Evolutionary conservation across 2,888 invertebrate genomes (phyloP).

Genomic region (Agrypnus murinus): DNA sequence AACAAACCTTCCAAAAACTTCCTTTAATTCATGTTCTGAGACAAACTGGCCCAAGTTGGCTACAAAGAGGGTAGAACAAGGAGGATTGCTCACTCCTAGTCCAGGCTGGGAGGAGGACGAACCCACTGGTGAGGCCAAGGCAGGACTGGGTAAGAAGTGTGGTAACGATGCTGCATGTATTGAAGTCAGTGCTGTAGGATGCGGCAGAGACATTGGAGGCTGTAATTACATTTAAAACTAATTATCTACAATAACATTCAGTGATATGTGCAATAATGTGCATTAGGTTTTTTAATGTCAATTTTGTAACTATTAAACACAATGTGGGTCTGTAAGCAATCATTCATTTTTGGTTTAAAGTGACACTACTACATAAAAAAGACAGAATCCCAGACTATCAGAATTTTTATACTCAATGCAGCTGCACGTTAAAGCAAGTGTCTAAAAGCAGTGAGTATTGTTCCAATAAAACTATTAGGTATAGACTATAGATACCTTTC

Average conservation of each 20-base stretch:
- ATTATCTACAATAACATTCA: slow-evolving; percentile 11
- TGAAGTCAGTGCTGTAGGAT: slow-evolving; percentile 80
- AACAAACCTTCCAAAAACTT: slow-evolving; percentile 95
- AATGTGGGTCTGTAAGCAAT: slow-evolving; percentile 10
- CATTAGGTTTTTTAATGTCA: slow-evolving; percentile 3
- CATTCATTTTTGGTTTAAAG: slow-evolving; percentile 1
- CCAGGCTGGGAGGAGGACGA: slow-evolving; percentile 83
- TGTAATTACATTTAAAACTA: slow-evolving; percentile 48
- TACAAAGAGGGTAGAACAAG: slow-evolving; percentile 98
- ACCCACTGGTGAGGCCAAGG: slow-evolving; percentile 92
- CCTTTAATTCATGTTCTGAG: slow-evolving; percentile 98
- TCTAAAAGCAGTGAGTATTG: slow-evolving; percentile 19
- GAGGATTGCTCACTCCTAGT: slow-evolving; percentile 84
- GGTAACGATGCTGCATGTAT: slow-evolving; percentile 84
- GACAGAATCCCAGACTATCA: slow-evolving; percentile 63
- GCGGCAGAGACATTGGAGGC: slow-evolving; percentile 64
- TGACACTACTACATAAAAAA: slow-evolving; percentile 29
- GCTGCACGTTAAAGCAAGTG: slow-evolving; percentile 53
- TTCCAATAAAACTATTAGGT: neutral
- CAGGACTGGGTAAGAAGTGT: slow-evolving; percentile 94
- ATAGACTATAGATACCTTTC: no score
- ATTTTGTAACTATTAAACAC: slow-evolving; percentile 7
- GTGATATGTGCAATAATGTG: slow-evolving; percentile 17
- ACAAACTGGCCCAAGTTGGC: slow-evolving; percentile 98
- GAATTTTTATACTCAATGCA: slow-evolving; percentile 50